Evolutionary conservation across 2,797 vertebrate genomes (phyloP).

Genomic region (Lemur catta): DNA sequence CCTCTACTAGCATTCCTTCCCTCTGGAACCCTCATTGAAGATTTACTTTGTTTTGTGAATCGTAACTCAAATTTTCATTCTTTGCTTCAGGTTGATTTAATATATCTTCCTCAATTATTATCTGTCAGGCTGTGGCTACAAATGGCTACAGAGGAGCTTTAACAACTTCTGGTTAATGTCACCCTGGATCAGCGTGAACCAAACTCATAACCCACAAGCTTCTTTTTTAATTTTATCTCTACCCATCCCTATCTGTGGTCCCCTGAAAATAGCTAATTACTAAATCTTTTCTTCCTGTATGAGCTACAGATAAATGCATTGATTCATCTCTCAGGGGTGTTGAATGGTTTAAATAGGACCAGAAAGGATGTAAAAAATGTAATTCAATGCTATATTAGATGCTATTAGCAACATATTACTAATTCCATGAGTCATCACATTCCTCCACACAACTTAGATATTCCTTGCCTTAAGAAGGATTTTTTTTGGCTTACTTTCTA

Average conservation of each 20-base stretch:
- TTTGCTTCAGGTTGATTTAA: slow-evolving; percentile 27
- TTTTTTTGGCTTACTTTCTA: background rate
- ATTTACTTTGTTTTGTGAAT: background rate
- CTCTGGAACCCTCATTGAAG: background rate
- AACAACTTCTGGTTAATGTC: background rate
- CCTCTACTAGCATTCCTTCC: background rate
- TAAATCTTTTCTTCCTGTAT: background rate
- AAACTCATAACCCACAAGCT: background rate
- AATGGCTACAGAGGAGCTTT: background rate
- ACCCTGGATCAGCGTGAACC: background rate
- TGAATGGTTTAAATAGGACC: slow-evolving; percentile 36
- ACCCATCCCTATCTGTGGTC: background rate
- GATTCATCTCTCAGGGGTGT: slow-evolving; percentile 15
- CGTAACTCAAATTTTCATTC: background rate
- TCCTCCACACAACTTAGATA: background rate
- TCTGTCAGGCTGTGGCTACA: background rate
- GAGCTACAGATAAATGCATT: slow-evolving; percentile 11
- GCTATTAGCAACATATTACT: slow-evolving; percentile 21
- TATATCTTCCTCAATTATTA: background rate
- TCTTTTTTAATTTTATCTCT: slow-evolving; percentile 20
- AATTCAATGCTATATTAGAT: slow-evolving; percentile 10
- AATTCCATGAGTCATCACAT: slow-evolving; percentile 55
- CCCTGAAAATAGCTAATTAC: slow-evolving; percentile 46
- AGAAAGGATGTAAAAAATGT: slow-evolving; percentile 34
- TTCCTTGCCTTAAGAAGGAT: slow-evolving; percentile 23